Base-by-base conservation (phyloP, 2,797 vertebrate genomes). In the Gobio occitaniae region DNA sequence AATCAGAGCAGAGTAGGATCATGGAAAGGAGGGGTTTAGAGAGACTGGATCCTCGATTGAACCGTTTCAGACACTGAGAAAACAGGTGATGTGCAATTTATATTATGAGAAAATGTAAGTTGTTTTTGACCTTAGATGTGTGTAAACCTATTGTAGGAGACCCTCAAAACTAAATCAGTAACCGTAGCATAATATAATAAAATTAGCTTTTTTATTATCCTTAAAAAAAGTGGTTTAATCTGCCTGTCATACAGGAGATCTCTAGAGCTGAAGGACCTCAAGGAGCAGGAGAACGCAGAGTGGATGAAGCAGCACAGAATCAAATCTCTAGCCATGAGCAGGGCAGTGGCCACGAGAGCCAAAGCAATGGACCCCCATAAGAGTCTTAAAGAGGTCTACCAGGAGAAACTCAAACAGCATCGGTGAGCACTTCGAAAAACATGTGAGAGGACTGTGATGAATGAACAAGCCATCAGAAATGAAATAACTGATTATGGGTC, bases 351-450 rank as follows among this genome's bases (percentile, higher is more conserved):
- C 50, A 92, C 94, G 29, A 94, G 97, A 84, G 97, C 98, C 80
- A 98, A 96, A 92, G 94, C 97, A 59, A 92, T 98, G 93, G 98
- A 99, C 91, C 96, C 97, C 2, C 96, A 96, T 89, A 95, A 89
- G 90, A 97, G 96, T 89, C 93, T 98, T 84, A 95, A 96, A 89
- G 97, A 97, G 44, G 95, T 95, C 36, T 93, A 93, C 75, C 92
- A 94, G 79, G 95, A 97, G 82, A 98, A 97, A 91, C 84, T 94
- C 8, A 96, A 94, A 89, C 95, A 96, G 84, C 95, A 96, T 90
- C 82, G 96, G 98, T 98, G 88, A 94, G 97, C 93, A 50, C 12
- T 41, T 29, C 15, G 38, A 3, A 71, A 29, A 63, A 65, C 66
- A 32, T 11, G 2, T 21, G 10, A 4, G 4, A 36, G 0, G 17